Evolutionary conservation across 2,888 invertebrate species (phyloP).

Genomic region (Pterostichus niger): DNA sequence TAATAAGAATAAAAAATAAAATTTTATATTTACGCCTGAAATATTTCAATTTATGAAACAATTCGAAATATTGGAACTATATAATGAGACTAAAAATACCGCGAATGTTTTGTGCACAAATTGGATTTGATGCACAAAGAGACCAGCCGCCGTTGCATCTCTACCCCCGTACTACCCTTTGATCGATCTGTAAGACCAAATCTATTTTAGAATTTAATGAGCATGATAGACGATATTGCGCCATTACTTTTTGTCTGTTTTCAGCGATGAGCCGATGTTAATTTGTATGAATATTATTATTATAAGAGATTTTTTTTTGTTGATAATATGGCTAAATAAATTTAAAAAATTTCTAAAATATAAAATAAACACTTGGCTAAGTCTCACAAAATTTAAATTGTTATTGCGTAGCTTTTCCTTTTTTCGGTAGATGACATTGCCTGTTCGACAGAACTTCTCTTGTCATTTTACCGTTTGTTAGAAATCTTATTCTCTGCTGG

Average conservation of each 20-base stretch:
- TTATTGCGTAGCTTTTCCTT: too few species aligned
- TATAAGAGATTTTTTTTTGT: background rate
- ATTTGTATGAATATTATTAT: background rate
- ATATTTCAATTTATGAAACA: constrained; percentile 1
- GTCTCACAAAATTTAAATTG: too few species aligned
- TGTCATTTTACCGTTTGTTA: too few species aligned
- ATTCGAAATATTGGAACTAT: constrained; percentile 33
- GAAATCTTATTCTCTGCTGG: too few species aligned
- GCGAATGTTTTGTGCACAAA: constrained; percentile 31
- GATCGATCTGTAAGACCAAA: constrained; percentile 13
- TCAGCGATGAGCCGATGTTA: background rate
- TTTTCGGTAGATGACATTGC: too few species aligned
- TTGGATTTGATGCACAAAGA: constrained; percentile 23
- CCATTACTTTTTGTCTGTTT: background rate
- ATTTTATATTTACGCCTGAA: background rate
- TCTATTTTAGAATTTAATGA: constrained; percentile 39
- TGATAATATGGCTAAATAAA: too few species aligned
- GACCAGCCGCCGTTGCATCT: constrained; percentile 5
- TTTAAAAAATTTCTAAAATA: too few species aligned
- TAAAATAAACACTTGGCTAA: too few species aligned
- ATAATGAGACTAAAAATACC: constrained; percentile 39
- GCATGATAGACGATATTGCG: constrained; percentile 8
- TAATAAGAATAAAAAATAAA: too few species aligned
- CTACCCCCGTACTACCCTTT: background rate
- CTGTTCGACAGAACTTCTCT: too few species aligned